phyloP scores from a whole-genome alignment of 1,140 invertebrate species.

The Zaprionus davidi region DNA sequence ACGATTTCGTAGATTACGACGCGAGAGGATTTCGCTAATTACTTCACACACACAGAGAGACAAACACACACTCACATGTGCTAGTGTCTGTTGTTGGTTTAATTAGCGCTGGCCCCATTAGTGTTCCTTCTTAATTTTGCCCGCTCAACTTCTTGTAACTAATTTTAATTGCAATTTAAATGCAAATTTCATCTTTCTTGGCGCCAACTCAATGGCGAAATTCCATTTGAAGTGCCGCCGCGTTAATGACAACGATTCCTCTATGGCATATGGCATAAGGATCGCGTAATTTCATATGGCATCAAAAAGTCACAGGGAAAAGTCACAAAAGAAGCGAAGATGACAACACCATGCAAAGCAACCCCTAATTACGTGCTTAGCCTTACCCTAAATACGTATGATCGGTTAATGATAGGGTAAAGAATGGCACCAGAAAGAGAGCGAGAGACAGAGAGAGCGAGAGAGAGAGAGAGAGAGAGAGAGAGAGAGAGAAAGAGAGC shows the following conservation, averaged over 20 bases:
- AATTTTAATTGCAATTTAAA: conserved; percentile 77
- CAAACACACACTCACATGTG: conserved; percentile 3
- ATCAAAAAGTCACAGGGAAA: conserved; percentile 49
- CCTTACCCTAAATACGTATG: conserved; percentile 80
- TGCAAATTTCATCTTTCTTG: conserved; percentile 25
- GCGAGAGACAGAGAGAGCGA: not conserved
- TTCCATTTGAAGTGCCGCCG: conserved; percentile 47
- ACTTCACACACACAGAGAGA: conserved; percentile 49
- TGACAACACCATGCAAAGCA: conserved; percentile 59
- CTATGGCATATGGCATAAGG: conserved; percentile 4
- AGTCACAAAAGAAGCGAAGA: conserved; percentile 39
- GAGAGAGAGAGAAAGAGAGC: not conserved
- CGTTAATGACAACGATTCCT: conserved; percentile 49
- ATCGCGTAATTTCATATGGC: conserved; percentile 55
- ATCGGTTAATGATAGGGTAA: conserved; percentile 78
- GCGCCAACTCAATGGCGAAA: conserved; percentile 29
- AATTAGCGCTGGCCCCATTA: conserved; percentile 72
- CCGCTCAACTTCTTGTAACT: conserved; percentile 36
- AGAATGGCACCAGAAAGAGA: conserved; percentile 11
- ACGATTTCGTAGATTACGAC: conserved; percentile 72
- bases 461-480: conserved; percentile 6
- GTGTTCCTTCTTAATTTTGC: conserved; percentile 62
- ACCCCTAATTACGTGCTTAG: conserved; percentile 80
- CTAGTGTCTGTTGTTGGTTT: conserved; percentile 42
- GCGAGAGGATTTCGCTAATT: conserved; percentile 76